These are phyloP conservation scores for Hydrozoanthus gracilis DNA, from an alignment of 92 coral and sea anemone genomes.

Conservation along the genomic window DNA sequence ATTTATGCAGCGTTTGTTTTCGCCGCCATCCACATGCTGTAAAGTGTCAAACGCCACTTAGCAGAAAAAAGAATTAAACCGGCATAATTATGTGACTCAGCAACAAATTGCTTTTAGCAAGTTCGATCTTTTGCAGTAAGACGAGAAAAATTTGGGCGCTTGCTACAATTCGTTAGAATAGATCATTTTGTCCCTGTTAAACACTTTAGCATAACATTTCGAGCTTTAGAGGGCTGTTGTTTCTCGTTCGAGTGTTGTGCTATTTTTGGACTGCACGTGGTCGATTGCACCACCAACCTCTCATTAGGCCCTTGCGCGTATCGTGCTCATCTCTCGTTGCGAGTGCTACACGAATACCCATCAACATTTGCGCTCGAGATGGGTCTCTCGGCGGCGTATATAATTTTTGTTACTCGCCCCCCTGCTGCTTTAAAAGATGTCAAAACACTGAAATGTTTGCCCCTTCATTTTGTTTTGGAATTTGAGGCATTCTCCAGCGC, in stretches of 20 bases:
- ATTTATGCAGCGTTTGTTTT: no score
- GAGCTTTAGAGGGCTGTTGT: not conserved
- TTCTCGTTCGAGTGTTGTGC: not conserved
- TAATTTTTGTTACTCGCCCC: not conserved
- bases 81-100: no score
- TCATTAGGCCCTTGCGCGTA: not conserved
- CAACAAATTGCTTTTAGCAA: no score
- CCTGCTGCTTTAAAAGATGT: not conserved
- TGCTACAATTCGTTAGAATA: not conserved
- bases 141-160: no score
- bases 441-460: not conserved
- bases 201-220: not conserved
- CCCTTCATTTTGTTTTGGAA: not conserved
- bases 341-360: not conserved
- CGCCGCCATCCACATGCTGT: no score
- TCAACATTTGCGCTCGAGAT: not conserved
- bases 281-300: not conserved
- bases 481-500: not conserved
- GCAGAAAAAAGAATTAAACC: no score
- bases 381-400: not conserved
- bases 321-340: slow-evolving; percentile 3
- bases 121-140: no score
- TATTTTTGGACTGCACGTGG: not conserved
- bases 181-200: not conserved
- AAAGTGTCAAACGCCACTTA: no score